Conservation (phyloP, 2,113 vertebrate species). For the Ciconia maguari region DNA sequence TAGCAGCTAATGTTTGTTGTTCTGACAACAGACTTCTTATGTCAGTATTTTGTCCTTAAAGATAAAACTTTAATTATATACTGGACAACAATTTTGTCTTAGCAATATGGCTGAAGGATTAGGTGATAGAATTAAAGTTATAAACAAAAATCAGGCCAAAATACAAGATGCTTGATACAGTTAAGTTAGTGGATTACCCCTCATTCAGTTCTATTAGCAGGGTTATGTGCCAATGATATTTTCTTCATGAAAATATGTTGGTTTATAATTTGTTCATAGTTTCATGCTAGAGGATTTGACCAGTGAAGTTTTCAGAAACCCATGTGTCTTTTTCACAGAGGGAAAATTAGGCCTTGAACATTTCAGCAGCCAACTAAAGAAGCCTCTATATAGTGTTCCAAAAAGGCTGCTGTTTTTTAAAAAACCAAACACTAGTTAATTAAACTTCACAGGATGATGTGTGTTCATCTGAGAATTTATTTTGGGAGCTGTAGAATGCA, state of each 20-base stretch:
- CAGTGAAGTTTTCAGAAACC: neutral
- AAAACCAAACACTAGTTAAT: neutral
- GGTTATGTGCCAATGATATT: neutral
- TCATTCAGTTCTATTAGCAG: neutral
- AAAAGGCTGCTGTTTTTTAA: neutral
- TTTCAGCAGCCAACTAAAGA: neutral
- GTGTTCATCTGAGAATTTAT: constrained; percentile 41
- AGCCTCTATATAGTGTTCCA: neutral
- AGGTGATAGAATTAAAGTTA: neutral
- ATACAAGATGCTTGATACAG: neutral
- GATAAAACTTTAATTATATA: neutral
- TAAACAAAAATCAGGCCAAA: neutral
- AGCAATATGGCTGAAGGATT: neutral
- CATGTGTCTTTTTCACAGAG: neutral
- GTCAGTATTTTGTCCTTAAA: neutral
- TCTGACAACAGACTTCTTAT: neutral
- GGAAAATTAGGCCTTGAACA: neutral
- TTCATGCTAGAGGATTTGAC: neutral
- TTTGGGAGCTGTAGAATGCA: constrained; percentile 36
- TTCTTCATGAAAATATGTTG: neutral
- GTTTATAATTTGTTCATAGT: neutral
- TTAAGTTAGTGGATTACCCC: neutral
- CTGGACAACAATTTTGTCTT: neutral
- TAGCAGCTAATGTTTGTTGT: neutral
- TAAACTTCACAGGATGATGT: neutral